phyloP scores from a whole-genome alignment of 2,797 vertebrate species.

The Myotis pilosus region DNA sequence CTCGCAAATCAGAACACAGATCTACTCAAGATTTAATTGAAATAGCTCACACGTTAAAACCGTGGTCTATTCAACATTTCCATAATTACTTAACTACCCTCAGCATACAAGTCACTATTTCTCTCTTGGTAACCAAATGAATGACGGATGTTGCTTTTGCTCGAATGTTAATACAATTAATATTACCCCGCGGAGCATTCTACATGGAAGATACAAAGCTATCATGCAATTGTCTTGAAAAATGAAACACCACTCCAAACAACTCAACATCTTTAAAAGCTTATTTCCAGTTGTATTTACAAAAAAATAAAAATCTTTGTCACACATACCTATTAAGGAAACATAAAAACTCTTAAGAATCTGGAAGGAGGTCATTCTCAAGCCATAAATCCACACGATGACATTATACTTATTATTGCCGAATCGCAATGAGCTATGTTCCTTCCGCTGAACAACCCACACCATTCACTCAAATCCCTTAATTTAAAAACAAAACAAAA shows the following conservation, averaged over 20 bases:
- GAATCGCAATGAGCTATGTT: neutral
- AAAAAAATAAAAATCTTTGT: neutral
- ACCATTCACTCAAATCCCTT: neutral
- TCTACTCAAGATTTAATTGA: neutral
- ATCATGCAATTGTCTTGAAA: neutral
- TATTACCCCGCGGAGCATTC: neutral
- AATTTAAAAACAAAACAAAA: neutral
- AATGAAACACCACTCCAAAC: slow-evolving; percentile 41
- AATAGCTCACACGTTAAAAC: slow-evolving; percentile 41
- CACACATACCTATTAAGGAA: neutral
- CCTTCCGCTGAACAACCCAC: neutral
- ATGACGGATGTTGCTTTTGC: neutral
- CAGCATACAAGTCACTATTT: neutral
- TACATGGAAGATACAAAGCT: slow-evolving; percentile 31
- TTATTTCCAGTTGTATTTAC: slow-evolving; percentile 3
- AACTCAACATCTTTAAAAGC: slow-evolving; percentile 7
- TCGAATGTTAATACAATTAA: neutral
- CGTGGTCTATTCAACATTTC: slow-evolving; percentile 18
- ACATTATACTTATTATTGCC: slow-evolving; percentile 15
- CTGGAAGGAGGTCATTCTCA: slow-evolving; percentile 20
- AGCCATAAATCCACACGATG: slow-evolving; percentile 12
- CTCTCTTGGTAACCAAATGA: neutral
- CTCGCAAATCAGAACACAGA: slow-evolving; percentile 32
- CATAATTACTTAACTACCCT: neutral
- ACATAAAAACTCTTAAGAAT: slow-evolving; percentile 22